Evolutionary conservation across 2,113 vertebrate species (phyloP), one percentile per base, ranked within the genome.

Genomic region (Empidonax alnorum): DNA sequence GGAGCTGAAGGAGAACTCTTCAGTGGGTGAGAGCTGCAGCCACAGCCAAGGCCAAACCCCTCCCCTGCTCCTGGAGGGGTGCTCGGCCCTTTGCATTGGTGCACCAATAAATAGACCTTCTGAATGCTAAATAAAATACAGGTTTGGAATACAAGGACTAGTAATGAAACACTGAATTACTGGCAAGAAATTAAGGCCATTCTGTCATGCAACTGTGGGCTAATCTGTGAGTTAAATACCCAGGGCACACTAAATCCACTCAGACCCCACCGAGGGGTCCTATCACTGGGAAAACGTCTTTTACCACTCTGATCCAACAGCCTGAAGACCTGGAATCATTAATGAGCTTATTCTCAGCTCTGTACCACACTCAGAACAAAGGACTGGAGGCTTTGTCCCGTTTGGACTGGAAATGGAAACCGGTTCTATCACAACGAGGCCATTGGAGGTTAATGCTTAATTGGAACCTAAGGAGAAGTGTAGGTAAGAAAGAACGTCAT

Each of bases 131-230:
- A 86, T 84, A 74, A 94, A 97, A 86, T 63, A 55, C 67, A 24
- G 30, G 30, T 11, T 35, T 47, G 62, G 80, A 52, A 28, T 65
- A 66, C 59, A 68, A 55, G 79, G 84, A 81, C 47, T 68, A 59
- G 7, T 15, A 23, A 78, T 65, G 90, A 82, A 78, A 95, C 83
- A 56, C 68, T 63, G 4, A 86, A 72, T 77, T 27, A 88, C 65
- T 75, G 85, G 76, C 92, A 78, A 37, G 85, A 94, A 95, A 81
- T 89, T 74, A 90, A 93, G 90, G 93, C 92, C 49, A 3, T 96
- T 88, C 79, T 92, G 85, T 94, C 96, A 95, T 96, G 96, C 91
- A 96, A 72, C 12, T 78, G 72, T 61, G 88, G 69, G 84, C 79
- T 55, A 75, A 92, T 23, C 41, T 53, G 89, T 42, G 88, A 91